Base-by-base conservation (phyloP, 2,113 vertebrate genomes). In the Plecotus auritus region DNA sequence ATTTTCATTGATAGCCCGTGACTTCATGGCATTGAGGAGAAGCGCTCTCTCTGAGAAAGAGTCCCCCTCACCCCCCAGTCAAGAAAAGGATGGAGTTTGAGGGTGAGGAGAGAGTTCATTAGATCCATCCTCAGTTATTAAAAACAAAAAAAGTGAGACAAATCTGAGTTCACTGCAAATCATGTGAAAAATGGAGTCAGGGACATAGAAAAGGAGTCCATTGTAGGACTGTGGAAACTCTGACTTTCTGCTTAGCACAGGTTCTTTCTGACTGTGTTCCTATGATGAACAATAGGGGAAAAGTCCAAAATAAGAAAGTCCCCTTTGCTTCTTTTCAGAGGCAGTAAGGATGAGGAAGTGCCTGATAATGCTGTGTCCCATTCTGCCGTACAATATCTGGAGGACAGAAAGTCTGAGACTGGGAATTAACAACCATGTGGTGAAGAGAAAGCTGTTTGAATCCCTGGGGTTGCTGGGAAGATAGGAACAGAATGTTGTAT, bases 61-160 rank as follows among this genome's bases (percentile, higher is more conserved):
- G 47, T 74, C 14, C 14, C 4, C 1, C 6, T 0, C 16, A 35
- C 12, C 4, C 1, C 5, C 0, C 16, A 35, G 20, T 56, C 54
- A 90, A 83, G 56, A 91, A 61, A 70, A 86, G 20, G 7, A 66
- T 66, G 11, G 80, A 1, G 14, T 42, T 64, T 76, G 66, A 93
- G n/a, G 22, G 26, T 47, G 28, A 67, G 16, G 12, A 45, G 9
- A 35, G 9, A 42, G 1, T 23, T 9, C 13, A 81, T 82, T 72
- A 42, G 30, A 54, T 76, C 23, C 1, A 85, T 20, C 4, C 2
- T 80, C 20, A 45, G 20, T 80, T 74, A 70, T 35, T 74, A 37
- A 85, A 61, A 59, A 74, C 13, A 32, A 51, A 49, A 66, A 35
- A 67, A 69, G 3, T 66, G 9, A 74, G 20, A 49, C 59, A 89